A percentile compares a stretch with the other conserved stretches of the same genome.
phyloP scores from a whole-genome alignment of 2,113 vertebrate species.

The Callipepla squamata region DNA sequence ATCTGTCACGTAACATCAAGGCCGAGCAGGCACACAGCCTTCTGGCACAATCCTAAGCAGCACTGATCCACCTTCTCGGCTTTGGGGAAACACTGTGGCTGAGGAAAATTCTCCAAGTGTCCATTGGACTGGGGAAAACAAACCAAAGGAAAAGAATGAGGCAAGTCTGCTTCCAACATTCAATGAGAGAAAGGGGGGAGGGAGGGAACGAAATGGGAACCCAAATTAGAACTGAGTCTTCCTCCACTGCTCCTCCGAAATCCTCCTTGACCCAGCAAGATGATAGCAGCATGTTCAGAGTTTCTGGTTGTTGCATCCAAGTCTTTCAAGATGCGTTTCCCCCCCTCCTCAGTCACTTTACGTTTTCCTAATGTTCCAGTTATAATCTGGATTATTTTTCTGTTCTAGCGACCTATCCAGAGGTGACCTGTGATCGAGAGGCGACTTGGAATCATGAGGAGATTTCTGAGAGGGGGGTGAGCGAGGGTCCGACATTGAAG shows the following conservation, averaged over 20 bases:
- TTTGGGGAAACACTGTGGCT: constrained; percentile 25
- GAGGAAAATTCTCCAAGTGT: constrained; percentile 14
- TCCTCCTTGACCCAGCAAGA: constrained; percentile 58
- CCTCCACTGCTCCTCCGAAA: constrained; percentile 37
- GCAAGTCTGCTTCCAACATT: constrained; percentile 32
- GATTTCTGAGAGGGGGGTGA: constrained; percentile 94
- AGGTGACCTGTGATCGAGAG: constrained; percentile 82
- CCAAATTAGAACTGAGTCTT: constrained; percentile 24
- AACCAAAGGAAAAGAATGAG: constrained; percentile 22
- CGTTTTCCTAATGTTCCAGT: constrained; percentile 92
- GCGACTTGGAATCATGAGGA: constrained; percentile 91
- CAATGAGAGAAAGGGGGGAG: constrained; percentile 29
- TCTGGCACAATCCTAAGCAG: constrained; percentile 40
- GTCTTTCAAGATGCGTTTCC: neutral
- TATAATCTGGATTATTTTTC: constrained; percentile 86
- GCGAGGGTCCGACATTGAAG: constrained; percentile 86
- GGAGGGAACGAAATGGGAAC: constrained; percentile 5
- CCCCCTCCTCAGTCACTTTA: constrained; percentile 67
- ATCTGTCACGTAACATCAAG: constrained; percentile 30
- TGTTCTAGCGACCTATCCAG: constrained; percentile 89
- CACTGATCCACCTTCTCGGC: neutral
- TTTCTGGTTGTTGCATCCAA: constrained; percentile 36
- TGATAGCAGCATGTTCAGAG: constrained; percentile 66
- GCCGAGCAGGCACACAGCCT: neutral
- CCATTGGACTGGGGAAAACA: neutral